A percentile compares a stretch with the other conserved stretches of the same genome.
Conservation (phyloP, 2,113 vertebrate species). For the Pluvialis apricaria region DNA sequence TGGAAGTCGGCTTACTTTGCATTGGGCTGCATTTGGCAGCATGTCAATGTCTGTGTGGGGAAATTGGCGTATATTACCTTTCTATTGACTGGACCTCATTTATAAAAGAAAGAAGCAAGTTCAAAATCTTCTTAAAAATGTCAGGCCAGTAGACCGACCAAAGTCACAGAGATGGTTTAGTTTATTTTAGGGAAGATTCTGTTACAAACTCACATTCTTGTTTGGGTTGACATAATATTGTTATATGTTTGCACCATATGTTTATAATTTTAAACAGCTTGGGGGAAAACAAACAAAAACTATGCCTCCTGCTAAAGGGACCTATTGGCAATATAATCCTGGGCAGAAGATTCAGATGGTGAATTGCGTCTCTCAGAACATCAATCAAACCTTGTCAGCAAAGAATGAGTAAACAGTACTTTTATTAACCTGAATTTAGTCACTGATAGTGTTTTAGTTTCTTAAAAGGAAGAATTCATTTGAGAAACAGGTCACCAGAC, state of each 20-base stretch:
- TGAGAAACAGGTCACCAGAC: neutral
- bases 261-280: slow-evolving; percentile 40
- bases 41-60: neutral
- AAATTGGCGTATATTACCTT: neutral
- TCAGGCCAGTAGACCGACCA: neutral
- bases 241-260: slow-evolving; percentile 45
- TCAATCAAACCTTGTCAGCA: neutral
- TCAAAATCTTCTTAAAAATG: neutral
- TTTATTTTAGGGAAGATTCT: slow-evolving; percentile 6
- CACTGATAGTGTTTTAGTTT: neutral
- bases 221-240: slow-evolving; percentile 38
- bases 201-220: neutral
- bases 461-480: neutral
- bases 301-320: neutral
- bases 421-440: neutral
- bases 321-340: neutral
- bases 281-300: slow-evolving; percentile 40
- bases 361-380: neutral
- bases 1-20: slow-evolving; percentile 7
- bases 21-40: neutral
- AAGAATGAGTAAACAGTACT: neutral
- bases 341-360: slow-evolving; percentile 21
- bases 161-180: neutral
- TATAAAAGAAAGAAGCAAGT: neutral
- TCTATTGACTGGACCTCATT: neutral